Percentiles rank a stretch among this genome's conserved stretches.
Conservation (phyloP, 2,113 vertebrate genomes). For the Mohoua ochrocephala region DNA sequence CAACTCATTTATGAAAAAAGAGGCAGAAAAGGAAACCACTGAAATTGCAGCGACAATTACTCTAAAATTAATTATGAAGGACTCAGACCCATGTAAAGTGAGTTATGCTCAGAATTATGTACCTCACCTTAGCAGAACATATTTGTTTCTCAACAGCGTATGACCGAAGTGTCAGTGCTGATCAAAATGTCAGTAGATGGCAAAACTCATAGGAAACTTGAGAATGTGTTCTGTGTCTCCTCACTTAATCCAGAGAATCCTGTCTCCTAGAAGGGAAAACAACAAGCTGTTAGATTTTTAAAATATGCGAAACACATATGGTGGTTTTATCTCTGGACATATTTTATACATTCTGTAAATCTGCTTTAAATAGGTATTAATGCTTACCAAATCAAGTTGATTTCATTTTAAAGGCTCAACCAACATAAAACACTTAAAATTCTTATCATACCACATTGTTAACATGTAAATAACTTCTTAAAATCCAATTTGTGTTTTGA, state of each 20-base stretch:
- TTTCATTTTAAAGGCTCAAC: background rate
- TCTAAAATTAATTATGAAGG: background rate
- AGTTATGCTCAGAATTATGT: background rate
- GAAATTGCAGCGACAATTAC: background rate
- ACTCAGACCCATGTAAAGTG: fast-evolving
- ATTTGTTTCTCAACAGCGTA: background rate
- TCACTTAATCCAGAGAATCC: background rate
- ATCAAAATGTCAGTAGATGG: background rate
- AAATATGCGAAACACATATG: background rate
- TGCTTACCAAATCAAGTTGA: background rate
- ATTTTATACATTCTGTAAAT: background rate
- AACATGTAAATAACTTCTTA: background rate
- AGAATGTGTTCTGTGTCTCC: background rate
- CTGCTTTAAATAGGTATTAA: background rate
- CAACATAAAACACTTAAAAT: background rate
- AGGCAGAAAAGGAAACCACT: background rate
- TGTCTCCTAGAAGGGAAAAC: background rate
- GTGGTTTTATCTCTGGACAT: background rate
- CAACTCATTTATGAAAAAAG: background rate
- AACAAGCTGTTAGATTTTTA: background rate
- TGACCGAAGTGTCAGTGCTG: background rate
- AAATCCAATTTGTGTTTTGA: background rate
- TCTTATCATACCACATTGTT: background rate
- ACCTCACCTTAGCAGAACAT: background rate
- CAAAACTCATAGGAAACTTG: fast-evolving